A percentile compares a stretch with the other conserved stretches of the same genome.
These are phyloP conservation scores for Tricholauxania praeusta DNA, from an alignment of 2,888 invertebrate genomes.

Conservation along the genomic window DNA sequence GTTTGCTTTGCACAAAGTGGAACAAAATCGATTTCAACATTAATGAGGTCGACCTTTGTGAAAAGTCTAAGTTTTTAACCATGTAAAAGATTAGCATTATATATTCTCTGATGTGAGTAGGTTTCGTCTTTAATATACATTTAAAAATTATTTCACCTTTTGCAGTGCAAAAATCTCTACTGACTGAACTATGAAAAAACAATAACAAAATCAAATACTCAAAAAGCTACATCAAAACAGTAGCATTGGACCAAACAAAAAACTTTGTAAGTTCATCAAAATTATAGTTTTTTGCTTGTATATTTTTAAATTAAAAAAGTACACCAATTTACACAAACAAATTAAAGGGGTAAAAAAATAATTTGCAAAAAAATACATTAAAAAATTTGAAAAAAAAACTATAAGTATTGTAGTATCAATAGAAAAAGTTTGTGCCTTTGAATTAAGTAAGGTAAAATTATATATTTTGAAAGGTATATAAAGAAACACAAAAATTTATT, in stretches of 20 bases:
- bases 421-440: constrained; percentile 39
- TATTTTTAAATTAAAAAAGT: constrained; percentile 13
- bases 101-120: too few species aligned
- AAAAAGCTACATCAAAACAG: background rate
- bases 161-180: too few species aligned
- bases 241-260: constrained; percentile 36
- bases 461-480: background rate
- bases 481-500: too few species aligned
- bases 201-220: background rate
- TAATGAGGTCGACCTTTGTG: too few species aligned
- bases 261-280: constrained; percentile 24
- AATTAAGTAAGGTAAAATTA: constrained; percentile 26
- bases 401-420: constrained; percentile 22
- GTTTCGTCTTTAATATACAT: too few species aligned
- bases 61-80: too few species aligned
- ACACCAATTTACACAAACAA: constrained; percentile 29
- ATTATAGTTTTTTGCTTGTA: background rate
- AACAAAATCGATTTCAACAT: too few species aligned
- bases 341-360: background rate
- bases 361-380: background rate
- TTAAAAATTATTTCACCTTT: too few species aligned
- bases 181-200: background rate
- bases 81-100: too few species aligned
- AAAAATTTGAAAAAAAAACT: constrained; percentile 20
- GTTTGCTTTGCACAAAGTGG: too few species aligned